phyloP scores from a whole-genome alignment of 2,113 vertebrate genomes.

The Calypte anna region DNA sequence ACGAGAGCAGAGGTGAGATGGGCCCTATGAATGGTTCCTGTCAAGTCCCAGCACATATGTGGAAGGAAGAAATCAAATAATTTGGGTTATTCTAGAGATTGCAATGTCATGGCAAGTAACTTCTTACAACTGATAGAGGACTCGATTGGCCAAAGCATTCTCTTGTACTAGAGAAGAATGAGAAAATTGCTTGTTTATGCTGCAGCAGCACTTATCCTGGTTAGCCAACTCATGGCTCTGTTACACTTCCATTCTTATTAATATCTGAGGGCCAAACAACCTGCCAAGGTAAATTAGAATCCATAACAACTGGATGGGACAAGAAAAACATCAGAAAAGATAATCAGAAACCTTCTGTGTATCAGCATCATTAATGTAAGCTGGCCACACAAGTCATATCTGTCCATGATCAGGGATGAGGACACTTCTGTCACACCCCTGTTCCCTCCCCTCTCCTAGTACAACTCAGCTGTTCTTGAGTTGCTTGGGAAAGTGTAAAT shows the following conservation, averaged over 20 bases:
- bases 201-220: neutral
- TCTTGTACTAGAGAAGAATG: neutral
- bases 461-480: neutral
- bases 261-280: neutral
- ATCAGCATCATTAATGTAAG: neutral
- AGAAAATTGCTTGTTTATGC: neutral
- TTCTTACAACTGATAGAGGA: neutral
- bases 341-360: neutral
- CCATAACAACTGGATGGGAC: neutral
- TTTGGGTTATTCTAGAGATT: neutral
- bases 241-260: neutral
- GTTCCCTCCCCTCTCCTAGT: neutral
- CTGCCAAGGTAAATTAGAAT: neutral
- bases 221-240: neutral
- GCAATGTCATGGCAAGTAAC: neutral
- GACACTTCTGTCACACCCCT: neutral
- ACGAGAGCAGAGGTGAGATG: neutral
- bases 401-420: neutral
- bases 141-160: neutral
- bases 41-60: neutral
- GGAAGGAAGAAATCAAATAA: neutral
- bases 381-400: neutral
- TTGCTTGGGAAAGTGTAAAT: neutral
- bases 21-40: neutral
- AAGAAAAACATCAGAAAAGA: neutral